Percentiles rank a stretch among this genome's conserved stretches.
These are phyloP conservation scores for Spialia ferax DNA, from an alignment of 2,888 invertebrate genomes.

Conservation along the genomic window DNA sequence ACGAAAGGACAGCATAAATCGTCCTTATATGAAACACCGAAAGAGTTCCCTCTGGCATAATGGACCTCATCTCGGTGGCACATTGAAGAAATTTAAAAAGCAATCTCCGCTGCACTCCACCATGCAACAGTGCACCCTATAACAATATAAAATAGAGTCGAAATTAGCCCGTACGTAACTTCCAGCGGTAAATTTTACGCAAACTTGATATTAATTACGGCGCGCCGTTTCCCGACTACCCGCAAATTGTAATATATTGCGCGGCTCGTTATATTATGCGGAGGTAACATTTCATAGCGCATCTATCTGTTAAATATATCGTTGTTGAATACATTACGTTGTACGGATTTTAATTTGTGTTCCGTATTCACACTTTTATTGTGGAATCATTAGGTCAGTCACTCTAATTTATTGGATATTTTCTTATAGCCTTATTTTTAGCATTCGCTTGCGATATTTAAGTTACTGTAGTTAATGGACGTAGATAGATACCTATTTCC, in stretches of 20 bases:
- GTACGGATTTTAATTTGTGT: constrained; percentile 4
- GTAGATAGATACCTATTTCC: no score
- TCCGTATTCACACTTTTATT: background rate
- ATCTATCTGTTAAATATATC: constrained; percentile 34
- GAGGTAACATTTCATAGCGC: constrained; percentile 41
- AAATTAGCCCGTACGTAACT: constrained; percentile 49
- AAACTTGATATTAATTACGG: constrained; percentile 83
- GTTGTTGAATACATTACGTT: constrained; percentile 32
- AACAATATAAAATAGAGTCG: constrained; percentile 50
- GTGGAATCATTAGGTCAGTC: background rate
- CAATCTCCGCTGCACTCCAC: constrained; percentile 40
- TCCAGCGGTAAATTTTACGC: constrained; percentile 65
- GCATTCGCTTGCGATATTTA: no score
- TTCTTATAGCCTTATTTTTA: background rate
- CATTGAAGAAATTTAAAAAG: constrained; percentile 52
- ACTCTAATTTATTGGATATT: background rate
- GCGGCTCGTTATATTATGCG: constrained; percentile 49
- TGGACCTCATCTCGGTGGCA: constrained; percentile 55
- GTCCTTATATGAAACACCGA: constrained; percentile 11
- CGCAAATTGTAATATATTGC: constrained; percentile 55
- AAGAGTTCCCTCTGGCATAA: constrained; percentile 47
- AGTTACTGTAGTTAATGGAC: no score
- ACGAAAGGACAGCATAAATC: background rate
- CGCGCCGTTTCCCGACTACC: constrained; percentile 61
- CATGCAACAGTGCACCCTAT: constrained; percentile 39